These are phyloP conservation scores for Cephus rjabovi DNA, from an alignment of 2,888 invertebrate genomes.

Conservation along the genomic window DNA sequence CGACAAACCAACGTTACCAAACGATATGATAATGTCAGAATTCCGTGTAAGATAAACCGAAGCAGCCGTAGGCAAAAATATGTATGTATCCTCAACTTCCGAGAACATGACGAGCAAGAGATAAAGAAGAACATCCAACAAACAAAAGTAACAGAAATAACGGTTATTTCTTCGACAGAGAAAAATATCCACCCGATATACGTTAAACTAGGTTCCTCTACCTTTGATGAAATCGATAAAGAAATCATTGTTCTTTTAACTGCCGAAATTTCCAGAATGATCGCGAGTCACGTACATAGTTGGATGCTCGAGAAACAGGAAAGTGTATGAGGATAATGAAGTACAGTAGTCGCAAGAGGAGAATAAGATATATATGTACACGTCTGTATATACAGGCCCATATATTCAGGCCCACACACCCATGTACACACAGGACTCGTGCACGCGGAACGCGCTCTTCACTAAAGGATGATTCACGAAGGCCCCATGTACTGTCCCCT, in stretches of 20 bases:
- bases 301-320: background rate
- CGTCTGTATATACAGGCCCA: too few relatives aligned
- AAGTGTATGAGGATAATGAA: background rate
- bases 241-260: background rate
- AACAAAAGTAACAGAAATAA: background rate
- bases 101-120: background rate
- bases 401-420: background rate
- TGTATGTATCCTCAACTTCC: background rate
- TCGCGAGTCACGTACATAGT: background rate
- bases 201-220: background rate
- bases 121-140: background rate
- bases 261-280: background rate
- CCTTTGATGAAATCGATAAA: background rate
- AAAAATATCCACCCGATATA: background rate
- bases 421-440: background rate
- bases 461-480: slow-evolving; percentile 40
- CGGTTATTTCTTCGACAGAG: background rate
- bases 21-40: background rate
- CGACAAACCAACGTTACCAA: background rate
- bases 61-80: background rate
- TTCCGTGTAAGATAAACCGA: background rate
- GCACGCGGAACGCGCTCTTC: slow-evolving; percentile 17
- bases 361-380: too few relatives aligned
- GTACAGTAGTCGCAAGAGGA: background rate
- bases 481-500: background rate